A percentile compares a stretch with the other conserved stretches of the same genome.
Evolutionary conservation across 2,888 invertebrate genomes (phyloP).

Genomic region (Zeuzera pyrina): DNA sequence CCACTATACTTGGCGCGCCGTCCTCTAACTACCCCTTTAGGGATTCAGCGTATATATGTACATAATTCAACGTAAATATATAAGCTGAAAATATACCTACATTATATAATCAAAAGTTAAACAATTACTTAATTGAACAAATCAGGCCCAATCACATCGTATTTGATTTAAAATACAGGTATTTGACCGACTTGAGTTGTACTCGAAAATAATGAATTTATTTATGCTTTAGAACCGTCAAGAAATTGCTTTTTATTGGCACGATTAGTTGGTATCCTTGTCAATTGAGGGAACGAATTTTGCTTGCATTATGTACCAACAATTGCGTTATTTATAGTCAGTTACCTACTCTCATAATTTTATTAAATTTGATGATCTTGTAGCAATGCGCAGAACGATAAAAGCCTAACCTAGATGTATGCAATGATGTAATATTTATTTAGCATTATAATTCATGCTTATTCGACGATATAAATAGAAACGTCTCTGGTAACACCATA

Average conservation of each 20-base stretch:
- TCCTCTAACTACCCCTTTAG: too few relatives aligned
- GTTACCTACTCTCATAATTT: slow-evolving; percentile 31
- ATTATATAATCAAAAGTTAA: too few relatives aligned
- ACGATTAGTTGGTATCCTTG: slow-evolving; percentile 38
- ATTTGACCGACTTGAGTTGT: slow-evolving; percentile 52
- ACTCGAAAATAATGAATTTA: slow-evolving; percentile 41
- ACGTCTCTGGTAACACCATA: too few relatives aligned
- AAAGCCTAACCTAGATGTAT: too few relatives aligned
- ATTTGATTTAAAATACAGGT: slow-evolving; percentile 59
- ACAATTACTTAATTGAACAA: slow-evolving; percentile 26
- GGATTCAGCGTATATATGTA: too few relatives aligned
- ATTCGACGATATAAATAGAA: too few relatives aligned
- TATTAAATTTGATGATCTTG: slow-evolving; percentile 37
- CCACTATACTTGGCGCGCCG: too few relatives aligned
- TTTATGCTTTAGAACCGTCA: slow-evolving; percentile 33
- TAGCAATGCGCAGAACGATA: slow-evolving; percentile 23
- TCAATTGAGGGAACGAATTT: slow-evolving; percentile 33
- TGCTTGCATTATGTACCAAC: slow-evolving; percentile 36
- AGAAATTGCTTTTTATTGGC: slow-evolving; percentile 28
- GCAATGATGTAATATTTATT: too few relatives aligned
- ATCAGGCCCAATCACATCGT: slow-evolving; percentile 39
- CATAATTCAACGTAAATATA: too few relatives aligned
- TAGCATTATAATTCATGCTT: too few relatives aligned
- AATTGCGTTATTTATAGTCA: slow-evolving; percentile 34
- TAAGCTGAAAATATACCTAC: too few relatives aligned